Percentiles rank a stretch among this genome's conserved stretches.
Conservation (phyloP, 2,888 invertebrate species). For the Caenorhabditis sinica region DNA sequence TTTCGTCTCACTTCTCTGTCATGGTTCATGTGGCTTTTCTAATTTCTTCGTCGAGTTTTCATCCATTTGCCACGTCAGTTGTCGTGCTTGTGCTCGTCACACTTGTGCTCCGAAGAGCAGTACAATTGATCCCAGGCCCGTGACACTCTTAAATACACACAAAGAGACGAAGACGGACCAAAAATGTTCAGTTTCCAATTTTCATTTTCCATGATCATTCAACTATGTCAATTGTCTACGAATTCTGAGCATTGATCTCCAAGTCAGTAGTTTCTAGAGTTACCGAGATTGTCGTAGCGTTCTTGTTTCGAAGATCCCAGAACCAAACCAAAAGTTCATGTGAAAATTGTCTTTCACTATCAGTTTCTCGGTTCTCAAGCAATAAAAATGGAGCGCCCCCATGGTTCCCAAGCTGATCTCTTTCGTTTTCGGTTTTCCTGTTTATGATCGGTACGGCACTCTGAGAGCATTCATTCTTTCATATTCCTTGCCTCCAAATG, state of each 20-base stretch:
- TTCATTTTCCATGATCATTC: conserved; percentile 4
- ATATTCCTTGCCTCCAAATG: background rate
- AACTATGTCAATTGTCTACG: background rate
- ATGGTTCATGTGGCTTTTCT: conserved; percentile 36
- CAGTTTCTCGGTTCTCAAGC: conserved; percentile 31
- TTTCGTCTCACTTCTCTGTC: conserved; percentile 38
- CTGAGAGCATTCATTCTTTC: conserved; percentile 6
- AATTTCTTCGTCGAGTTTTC: conserved; percentile 36
- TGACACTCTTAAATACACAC: conserved; percentile 29
- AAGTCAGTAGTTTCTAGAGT: background rate
- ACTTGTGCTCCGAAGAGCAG: conserved; percentile 32
- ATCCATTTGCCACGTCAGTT: conserved; percentile 57
- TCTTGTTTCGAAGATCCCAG: background rate
- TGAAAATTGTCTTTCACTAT: background rate
- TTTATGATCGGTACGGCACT: background rate
- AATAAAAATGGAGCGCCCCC: conserved; percentile 30
- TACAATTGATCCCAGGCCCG: conserved; percentile 48
- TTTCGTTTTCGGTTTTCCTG: too few species aligned
- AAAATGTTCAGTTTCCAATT: conserved; percentile 40
- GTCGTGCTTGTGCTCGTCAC: conserved; percentile 40
- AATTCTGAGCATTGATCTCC: conserved; percentile 1
- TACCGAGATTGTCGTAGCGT: background rate
- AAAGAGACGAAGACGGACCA: conserved; percentile 16
- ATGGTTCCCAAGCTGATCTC: conserved; percentile 31
- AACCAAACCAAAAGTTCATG: conserved; percentile 4